These are phyloP conservation scores for Platerodrilus igneus DNA, from an alignment of 2,888 invertebrate species.

Conservation along the genomic window DNA sequence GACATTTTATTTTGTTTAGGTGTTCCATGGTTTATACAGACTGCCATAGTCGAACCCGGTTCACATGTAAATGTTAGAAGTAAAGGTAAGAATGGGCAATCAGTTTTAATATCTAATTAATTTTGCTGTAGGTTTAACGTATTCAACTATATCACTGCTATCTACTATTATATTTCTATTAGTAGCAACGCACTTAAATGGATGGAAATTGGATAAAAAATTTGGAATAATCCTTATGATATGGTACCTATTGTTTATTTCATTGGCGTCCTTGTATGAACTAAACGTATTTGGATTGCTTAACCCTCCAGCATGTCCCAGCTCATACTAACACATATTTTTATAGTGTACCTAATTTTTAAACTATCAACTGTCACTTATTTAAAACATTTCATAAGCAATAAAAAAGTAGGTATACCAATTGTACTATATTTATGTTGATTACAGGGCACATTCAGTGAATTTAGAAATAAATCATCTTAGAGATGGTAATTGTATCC, in stretches of 20 bases:
- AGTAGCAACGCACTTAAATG: slow-evolving; percentile 87
- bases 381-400: too few species aligned
- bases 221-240: slow-evolving; percentile 86
- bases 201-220: slow-evolving; percentile 89
- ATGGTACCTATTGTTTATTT: slow-evolving; percentile 89
- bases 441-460: too few species aligned
- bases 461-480: too few species aligned
- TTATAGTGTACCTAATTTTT: too few species aligned
- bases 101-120: too few species aligned
- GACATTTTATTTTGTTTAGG: slow-evolving; percentile 93
- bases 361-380: too few species aligned
- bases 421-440: too few species aligned
- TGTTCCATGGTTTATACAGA: slow-evolving; percentile 63
- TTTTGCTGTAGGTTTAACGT: slow-evolving; percentile 69
- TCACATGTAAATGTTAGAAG: slow-evolving; percentile 82
- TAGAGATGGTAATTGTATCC: too few species aligned
- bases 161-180: slow-evolving; percentile 89
- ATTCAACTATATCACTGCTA: slow-evolving; percentile 86
- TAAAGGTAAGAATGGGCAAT: too few species aligned
- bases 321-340: slow-evolving; percentile 36
- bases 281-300: slow-evolving; percentile 86
- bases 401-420: too few species aligned
- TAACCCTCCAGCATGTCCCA: slow-evolving; percentile 58
- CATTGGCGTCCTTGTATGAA: slow-evolving; percentile 89
- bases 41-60: neutral